Evolutionary conservation across 2,797 vertebrate genomes (phyloP).

Genomic region (Knipowitschia caucasica): DNA sequence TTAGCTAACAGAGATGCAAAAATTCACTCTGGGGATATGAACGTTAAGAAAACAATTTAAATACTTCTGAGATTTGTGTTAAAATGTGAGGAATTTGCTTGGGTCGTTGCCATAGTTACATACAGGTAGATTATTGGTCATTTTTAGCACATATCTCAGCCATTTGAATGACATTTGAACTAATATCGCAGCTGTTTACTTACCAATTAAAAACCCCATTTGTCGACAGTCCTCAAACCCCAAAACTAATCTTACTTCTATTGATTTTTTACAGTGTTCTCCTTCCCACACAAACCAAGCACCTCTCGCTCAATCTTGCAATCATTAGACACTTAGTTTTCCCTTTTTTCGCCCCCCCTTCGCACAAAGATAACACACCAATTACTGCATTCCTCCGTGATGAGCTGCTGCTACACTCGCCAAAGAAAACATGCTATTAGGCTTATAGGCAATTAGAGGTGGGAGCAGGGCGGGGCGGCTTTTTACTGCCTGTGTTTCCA

Average conservation of each 20-base stretch:
- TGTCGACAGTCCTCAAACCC: background rate
- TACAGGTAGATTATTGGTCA: too few relatives aligned
- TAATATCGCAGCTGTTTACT: too few relatives aligned
- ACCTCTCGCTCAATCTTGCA: conserved; percentile 6
- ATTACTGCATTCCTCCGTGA: conserved; percentile 37
- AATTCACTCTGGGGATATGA: too few relatives aligned
- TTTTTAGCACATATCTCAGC: too few relatives aligned
- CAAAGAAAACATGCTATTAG: conserved; percentile 40
- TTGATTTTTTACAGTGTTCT: conserved; percentile 22
- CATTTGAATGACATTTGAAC: too few relatives aligned
- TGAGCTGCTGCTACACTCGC: conserved; percentile 24
- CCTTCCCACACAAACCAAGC: conserved; percentile 23
- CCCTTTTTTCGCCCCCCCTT: conserved; percentile 1
- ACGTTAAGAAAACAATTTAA: too few relatives aligned
- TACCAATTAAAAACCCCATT: too few relatives aligned
- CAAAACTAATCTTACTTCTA: background rate
- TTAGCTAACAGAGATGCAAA: too few relatives aligned
- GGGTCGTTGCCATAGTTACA: too few relatives aligned
- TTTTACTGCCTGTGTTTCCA: conserved; percentile 10
- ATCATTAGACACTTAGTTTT: background rate
- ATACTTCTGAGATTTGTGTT: too few relatives aligned
- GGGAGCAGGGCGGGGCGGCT: conserved; percentile 17
- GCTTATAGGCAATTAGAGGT: conserved; percentile 29
- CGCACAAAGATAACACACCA: conserved; percentile 34
- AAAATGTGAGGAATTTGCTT: too few relatives aligned